Evolutionary conservation across 2,113 vertebrate genomes (phyloP), one percentile per base, ranked within the genome.

Genomic region (Panurus biarmicus): DNA sequence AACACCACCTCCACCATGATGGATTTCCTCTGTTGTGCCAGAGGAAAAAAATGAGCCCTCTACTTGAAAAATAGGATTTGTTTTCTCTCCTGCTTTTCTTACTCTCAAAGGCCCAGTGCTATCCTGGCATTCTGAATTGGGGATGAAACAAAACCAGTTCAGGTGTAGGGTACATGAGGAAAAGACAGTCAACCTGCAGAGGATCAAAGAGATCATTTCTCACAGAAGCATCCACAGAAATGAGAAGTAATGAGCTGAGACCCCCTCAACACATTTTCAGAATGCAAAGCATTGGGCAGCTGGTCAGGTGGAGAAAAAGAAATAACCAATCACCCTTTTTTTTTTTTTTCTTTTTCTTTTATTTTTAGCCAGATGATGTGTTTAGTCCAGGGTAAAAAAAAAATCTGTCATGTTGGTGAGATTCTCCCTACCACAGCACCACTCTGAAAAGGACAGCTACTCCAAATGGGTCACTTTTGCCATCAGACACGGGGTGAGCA

Each of bases 381-480:
- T 85, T 95, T 81, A 85, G 31, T 87, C 66, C 11, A 1, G 47
- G 40, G 14, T 72, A 38, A 91, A n/a, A 72, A 91, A n/a, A 72
- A 79, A 72, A 85, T 71, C 72, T 92, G 64, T 94, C 92, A 74
- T 23, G 38, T 74, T 74, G 47, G 75, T 90, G 94, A 86, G 54
- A 44, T 31, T 62, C 35, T 88, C 51, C 74, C 71, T 20, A 35
- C 17, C 35, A 40, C 64, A 74, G 51, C 60, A 51, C 45, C 15
- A 10, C 56, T 80, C 75, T 74, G 82, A 54, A 77, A 73, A 60
- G 64, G 67, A 86, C 75, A 92, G 51, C 65, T 56, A 9, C 64
- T 94, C 67, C 90, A 93, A 95, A 83, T 80, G 88, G 88, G 88
- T 94, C 94, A 85, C 60, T 92, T 47, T 56, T 80, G 33, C 75